A percentile compares a stretch with the other conserved stretches of the same genome.
Conservation (phyloP, 2,797 vertebrate species). For the Coranthus polyacanthus region DNA sequence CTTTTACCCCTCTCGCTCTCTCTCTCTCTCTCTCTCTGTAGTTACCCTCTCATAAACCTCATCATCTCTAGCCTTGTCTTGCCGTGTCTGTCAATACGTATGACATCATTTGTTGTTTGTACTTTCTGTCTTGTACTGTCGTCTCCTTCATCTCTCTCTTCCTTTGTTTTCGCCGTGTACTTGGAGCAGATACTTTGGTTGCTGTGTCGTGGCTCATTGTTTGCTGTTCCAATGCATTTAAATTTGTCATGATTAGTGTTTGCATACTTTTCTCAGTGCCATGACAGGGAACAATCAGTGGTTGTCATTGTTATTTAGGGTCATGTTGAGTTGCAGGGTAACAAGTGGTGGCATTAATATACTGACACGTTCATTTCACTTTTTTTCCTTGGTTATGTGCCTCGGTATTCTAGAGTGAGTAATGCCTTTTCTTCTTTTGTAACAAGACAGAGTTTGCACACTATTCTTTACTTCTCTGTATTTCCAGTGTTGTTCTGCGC, state of each 20-base stretch:
- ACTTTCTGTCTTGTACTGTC: conserved; percentile 56
- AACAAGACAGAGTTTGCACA: neutral
- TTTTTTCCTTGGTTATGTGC: conserved; percentile 3
- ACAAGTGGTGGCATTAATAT: conserved; percentile 33
- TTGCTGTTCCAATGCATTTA: conserved; percentile 33
- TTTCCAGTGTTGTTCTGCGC: neutral
- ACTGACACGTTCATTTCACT: conserved; percentile 22
- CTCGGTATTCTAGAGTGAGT: conserved; percentile 1
- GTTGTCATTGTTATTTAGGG: conserved; percentile 49
- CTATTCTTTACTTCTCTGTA: neutral
- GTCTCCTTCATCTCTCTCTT: conserved; percentile 11
- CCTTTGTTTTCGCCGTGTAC: conserved; percentile 48
- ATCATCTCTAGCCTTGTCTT: conserved; percentile 54
- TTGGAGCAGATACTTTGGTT: conserved; percentile 33
- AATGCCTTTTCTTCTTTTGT: neutral
- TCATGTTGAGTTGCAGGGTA: conserved; percentile 28
- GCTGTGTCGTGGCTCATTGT: conserved; percentile 36
- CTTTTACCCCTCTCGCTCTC: conserved; percentile 42
- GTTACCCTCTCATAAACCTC: conserved; percentile 35
- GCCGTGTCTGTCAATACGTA: conserved; percentile 47
- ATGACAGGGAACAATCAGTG: conserved; percentile 47
- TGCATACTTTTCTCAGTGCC: conserved; percentile 35
- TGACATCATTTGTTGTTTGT: conserved; percentile 74
- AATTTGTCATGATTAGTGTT: conserved; percentile 45
- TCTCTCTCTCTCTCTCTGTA: conserved; percentile 28